A percentile compares a stretch with the other conserved stretches of the same genome.
Conservation (phyloP, 23 tunicate genomes). For the Clavelina lepadiformis region DNA sequence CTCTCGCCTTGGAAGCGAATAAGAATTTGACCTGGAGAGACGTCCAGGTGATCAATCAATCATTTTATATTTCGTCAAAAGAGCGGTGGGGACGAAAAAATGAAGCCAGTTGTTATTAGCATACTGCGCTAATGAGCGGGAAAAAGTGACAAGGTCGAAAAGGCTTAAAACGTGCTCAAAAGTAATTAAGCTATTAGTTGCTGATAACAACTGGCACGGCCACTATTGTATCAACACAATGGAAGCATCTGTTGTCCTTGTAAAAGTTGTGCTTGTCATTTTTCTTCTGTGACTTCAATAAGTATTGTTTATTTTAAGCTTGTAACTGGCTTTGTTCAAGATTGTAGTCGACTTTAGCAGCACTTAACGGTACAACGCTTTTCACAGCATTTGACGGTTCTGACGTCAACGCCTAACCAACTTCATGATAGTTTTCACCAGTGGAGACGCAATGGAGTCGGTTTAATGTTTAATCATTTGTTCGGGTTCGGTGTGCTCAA, state of each 20-base stretch:
- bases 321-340: no score
- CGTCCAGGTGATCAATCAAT: constrained; percentile 75
- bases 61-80: no score
- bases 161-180: no score
- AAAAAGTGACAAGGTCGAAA: no score
- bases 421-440: constrained; percentile 74
- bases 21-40: constrained; percentile 95
- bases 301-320: not conserved
- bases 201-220: no score
- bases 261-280: not conserved
- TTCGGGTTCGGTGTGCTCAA: constrained; percentile 94
- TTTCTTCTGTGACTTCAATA: not conserved
- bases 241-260: not conserved
- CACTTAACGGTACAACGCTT: no score
- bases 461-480: constrained; percentile 87
- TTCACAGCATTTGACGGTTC: constrained; percentile 84
- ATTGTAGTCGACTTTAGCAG: no score
- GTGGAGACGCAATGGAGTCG: constrained; percentile 94
- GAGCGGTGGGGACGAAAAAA: no score
- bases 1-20: constrained; percentile 97
- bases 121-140: no score
- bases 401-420: constrained; percentile 77
- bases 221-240: no score
- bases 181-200: not conserved
- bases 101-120: no score